Base-by-base conservation (phyloP, 1,140 invertebrate genomes). In the Plectus sambesii region DNA sequence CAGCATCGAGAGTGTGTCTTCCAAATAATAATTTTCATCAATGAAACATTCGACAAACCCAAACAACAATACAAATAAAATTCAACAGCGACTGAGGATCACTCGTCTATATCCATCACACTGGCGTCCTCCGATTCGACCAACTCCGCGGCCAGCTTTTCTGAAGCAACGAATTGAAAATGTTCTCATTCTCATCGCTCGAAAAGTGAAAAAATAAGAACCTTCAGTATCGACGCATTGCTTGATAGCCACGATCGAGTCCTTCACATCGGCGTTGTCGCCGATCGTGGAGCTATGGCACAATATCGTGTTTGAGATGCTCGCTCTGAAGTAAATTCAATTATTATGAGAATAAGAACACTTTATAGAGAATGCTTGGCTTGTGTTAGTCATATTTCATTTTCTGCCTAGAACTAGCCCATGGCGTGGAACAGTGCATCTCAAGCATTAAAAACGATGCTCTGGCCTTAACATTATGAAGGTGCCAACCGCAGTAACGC, bases 181-280 rank as follows among this genome's bases (percentile, higher is more conserved):
- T n/a, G n/a, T n/a, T n/a, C n/a, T n/a, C n/a, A n/a, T n/a, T n/a
- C n/a, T n/a, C n/a, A n/a, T n/a, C n/a, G n/a, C n/a, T n/a, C n/a
- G 20, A 9, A 40, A 1, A 15, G 2, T 3, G 8, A 26, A 26
- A 2, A 27, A 26, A 20, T 12, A 5, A 29, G 9, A 20, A 49
- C 47, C 17, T 37, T 49, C 44, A 29, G 47, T 42, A 12, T 33
- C 2, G 6, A 50, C 29, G 23, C 39, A 43, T 20, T 50, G 48
- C 9, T 39, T 43, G 4, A 38, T 50, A 0, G 39, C 9, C 2
- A 50, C 48, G 22, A 50, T 37, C 12, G 41, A 50, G 29, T 50
- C 46, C 15, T 24, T 50, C 12, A 50, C 25, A 9, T 50, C 48
- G 6, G 48, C 48, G 17, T 27, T 29, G 19, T 50, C 48, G 37